phyloP scores from a whole-genome alignment of 2,797 vertebrate genomes.

The Pseudomugil tenellus region DNA sequence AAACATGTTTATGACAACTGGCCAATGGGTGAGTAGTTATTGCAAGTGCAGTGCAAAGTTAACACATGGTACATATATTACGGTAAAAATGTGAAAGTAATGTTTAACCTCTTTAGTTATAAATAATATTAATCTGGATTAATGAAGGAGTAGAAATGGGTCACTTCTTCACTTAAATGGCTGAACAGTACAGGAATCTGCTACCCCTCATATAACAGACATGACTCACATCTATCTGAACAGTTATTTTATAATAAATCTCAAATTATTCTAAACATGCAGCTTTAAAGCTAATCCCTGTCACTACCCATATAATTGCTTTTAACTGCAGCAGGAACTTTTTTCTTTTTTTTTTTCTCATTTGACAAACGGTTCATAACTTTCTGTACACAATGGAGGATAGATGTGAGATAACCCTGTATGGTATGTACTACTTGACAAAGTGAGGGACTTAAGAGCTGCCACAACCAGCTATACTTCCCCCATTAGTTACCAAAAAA shows the following conservation, averaged over 20 bases:
- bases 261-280: background rate
- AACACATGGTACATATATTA: background rate
- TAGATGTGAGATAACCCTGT: background rate
- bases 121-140: background rate
- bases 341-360: background rate
- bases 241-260: background rate
- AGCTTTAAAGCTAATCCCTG: background rate
- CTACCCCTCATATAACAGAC: background rate
- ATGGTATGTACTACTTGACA: background rate
- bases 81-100: background rate
- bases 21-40: conserved; percentile 92
- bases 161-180: background rate
- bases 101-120: background rate
- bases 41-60: background rate
- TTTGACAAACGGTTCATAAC: background rate
- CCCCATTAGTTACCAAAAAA: background rate
- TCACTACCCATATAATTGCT: background rate
- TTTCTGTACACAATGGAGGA: background rate
- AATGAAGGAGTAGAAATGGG: background rate
- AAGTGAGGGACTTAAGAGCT: background rate
- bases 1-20: conserved; percentile 98
- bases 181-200: background rate
- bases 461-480: background rate
- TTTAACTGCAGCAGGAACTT: background rate
- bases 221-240: background rate